Base-by-base conservation (phyloP, 2,113 vertebrate genomes). In the Oostethus manadensis region DNA sequence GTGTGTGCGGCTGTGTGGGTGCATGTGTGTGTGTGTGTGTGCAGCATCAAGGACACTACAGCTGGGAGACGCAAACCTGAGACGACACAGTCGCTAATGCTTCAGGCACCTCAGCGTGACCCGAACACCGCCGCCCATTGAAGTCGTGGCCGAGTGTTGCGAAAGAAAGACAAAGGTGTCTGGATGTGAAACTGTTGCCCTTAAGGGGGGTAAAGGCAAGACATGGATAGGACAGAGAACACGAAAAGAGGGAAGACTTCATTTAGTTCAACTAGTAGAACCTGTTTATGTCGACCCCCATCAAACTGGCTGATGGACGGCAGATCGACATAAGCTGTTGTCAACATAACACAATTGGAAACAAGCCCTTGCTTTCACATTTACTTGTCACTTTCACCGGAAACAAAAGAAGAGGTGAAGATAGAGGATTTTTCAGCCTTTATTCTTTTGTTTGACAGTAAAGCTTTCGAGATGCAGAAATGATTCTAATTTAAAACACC, bases 61-160 rank as follows among this genome's bases (percentile, higher is more conserved):
- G 15, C 71, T 75, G 77, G 80, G 84, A 81, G 81, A 84, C 16
- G 79, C 83, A 80, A 80, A 87, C 86, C 85, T 82, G 85, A 86
- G 86, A 84, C 69, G 70, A 47, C 68, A 43, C 66, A 81, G 80
- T 73, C 79, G 72, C 71, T 7, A 64, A 58, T 38, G 82, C 86
- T 82, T 70, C 50, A 43, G 80, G 86, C 74, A 58, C 76, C 62
- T 71, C 70, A 44, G 68, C 21, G 38, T 81, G 84, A 86, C 83
- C 78, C 54, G 68, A 73, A 68, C 78, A 57, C 58, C 66, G 71
- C 53, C 65, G 51, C 76, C 43, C 80, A 86, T 88, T 88, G 83
- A 88, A 84, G 84, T 82, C 60, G 60, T 74, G 73, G 74, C 77
- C 2, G 16, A 71, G 70, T 40, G 38, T 43, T 65, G 59, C 71